phyloP scores from a whole-genome alignment of 2,888 invertebrate genomes.

The Sarcophaga subvicina region DNA sequence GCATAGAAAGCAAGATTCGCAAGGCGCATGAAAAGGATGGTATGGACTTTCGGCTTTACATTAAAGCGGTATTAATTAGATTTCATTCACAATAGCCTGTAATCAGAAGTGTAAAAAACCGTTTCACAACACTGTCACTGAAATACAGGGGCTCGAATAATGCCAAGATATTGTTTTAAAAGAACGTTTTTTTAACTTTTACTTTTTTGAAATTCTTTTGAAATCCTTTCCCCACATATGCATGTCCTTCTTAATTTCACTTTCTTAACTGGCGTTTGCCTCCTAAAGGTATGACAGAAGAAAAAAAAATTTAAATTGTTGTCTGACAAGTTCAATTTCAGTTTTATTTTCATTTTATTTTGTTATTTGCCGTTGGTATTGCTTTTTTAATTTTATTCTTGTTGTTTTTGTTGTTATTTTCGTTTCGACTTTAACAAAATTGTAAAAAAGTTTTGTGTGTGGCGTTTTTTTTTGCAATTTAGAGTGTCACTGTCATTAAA shows the following conservation, averaged over 20 bases:
- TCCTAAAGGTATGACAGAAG: background rate
- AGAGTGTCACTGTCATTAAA: constrained; percentile 27
- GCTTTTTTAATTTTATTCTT: too few relatives aligned
- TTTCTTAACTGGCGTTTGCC: background rate
- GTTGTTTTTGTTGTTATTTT: background rate
- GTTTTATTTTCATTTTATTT: background rate
- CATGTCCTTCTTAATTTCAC: background rate
- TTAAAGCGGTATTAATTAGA: too few relatives aligned
- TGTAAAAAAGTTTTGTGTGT: constrained; percentile 20
- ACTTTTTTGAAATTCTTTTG: too few relatives aligned
- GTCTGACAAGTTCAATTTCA: constrained; percentile 34
- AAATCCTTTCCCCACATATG: background rate
- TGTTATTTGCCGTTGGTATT: background rate
- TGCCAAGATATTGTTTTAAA: too few relatives aligned
- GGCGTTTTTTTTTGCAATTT: constrained; percentile 15
- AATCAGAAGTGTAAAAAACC: too few relatives aligned
- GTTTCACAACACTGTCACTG: too few relatives aligned
- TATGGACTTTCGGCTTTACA: too few relatives aligned
- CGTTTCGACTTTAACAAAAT: background rate
- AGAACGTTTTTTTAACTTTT: too few relatives aligned
- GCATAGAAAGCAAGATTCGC: too few relatives aligned
- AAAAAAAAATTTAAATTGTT: constrained; percentile 5
- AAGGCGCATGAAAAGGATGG: too few relatives aligned
- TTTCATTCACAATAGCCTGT: too few relatives aligned
- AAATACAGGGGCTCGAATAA: too few relatives aligned